Percentiles rank a stretch among this genome's conserved stretches.
Evolutionary conservation across 2,888 invertebrate species (phyloP).

Genomic region (Saturnia japonica): DNA sequence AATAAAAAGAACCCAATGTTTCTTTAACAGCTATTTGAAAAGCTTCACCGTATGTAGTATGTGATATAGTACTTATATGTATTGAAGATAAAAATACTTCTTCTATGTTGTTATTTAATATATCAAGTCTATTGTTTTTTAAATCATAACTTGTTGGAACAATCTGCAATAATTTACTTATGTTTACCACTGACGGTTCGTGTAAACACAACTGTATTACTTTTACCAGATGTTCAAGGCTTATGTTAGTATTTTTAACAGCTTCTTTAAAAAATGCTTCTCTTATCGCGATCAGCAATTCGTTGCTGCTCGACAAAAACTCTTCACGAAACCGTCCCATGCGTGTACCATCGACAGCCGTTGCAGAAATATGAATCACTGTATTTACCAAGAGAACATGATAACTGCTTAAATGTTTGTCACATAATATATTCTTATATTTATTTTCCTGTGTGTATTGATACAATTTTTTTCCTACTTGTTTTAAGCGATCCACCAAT

Average conservation of each 20-base stretch:
- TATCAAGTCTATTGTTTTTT: conserved; percentile 6
- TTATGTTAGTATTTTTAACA: not conserved
- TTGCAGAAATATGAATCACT: conserved; percentile 9
- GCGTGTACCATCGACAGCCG: not conserved
- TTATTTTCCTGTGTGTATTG: not conserved
- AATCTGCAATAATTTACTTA: conserved; percentile 10
- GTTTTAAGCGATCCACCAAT: not conserved
- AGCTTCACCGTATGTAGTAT: not conserved
- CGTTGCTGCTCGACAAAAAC: not conserved
- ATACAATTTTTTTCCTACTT: conserved; percentile 10
- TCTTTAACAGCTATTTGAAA: conserved; percentile 4
- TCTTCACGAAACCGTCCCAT: conserved; percentile 4
- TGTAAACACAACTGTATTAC: not conserved
- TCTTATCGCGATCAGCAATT: not conserved
- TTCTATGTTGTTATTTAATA: not conserved
- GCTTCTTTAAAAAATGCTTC: conserved; percentile 2
- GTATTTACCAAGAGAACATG: conserved; percentile 18
- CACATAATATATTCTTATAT: conserved; percentile 8
- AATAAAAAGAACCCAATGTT: not conserved
- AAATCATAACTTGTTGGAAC: not conserved
- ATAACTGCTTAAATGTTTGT: conserved; percentile 8
- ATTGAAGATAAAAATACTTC: not conserved
- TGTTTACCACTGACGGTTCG: not conserved
- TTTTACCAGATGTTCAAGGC: not conserved
- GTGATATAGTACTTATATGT: not conserved